Evolutionary conservation across 2,113 vertebrate genomes (phyloP), one percentile per base, ranked within the genome.

Genomic region (Salvelinus namaycush): DNA sequence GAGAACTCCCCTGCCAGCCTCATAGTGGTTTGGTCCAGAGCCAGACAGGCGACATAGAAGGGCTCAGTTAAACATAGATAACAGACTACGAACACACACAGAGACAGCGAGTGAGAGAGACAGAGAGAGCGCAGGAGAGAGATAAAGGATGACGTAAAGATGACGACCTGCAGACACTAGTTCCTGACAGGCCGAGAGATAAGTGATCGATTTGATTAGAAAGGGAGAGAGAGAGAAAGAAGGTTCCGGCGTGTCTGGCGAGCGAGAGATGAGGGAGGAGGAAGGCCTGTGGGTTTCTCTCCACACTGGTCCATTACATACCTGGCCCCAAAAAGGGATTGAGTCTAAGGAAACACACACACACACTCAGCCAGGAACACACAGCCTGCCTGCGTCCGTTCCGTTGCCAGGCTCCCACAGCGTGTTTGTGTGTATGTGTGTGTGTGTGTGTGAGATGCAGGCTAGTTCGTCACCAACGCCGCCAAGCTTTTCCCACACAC

Each of bases 251-350:
- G 3, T 31, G 68, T 60, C n/a, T 79, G 74, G 72, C 39, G 39
- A 44, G 54, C 54, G 18, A 57, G 20, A 20, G 54, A 4, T 57
- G 14, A 57, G 54, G 54, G 14, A 20, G 54, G 39, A 2, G 9
- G 11, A 44, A 11, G 9, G 39, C 39, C 39, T 44, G 39, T 44
- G 39, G 9, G 8, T 44, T 44, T 11, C 39, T 44, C 39, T 12
- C 9, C 39, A 57, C 54, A 57, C 20, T 57, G 13, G 54, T 14
- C 20, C 14, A 20, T 57, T 57, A 57, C 18, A 20, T 57, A 57
- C 13, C 54, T 73, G 4, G n/a, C 70, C 79, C 72, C 81, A 77
- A 90, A 90, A 88, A 84, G 71, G 78, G 69, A 88, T 84, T 13
- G 2, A 71, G 79, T 79, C 81, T 72, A 68, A 73, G 72, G 87